Evolutionary conservation across 2,888 invertebrate genomes (phyloP), one percentile per base, ranked within the genome.

Genomic region (Oscheius onirici): DNA sequence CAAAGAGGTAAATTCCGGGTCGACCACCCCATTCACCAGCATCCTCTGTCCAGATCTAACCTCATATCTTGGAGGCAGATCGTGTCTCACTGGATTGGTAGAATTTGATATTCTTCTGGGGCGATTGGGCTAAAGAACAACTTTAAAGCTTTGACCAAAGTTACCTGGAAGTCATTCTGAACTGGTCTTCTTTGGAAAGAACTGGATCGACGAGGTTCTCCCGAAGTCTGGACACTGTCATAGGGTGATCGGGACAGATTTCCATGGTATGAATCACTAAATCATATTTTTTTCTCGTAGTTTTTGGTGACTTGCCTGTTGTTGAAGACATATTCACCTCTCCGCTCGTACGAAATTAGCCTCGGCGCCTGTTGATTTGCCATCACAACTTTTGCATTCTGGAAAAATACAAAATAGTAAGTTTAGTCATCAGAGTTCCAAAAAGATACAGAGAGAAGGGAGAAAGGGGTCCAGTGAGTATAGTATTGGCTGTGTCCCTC

Each of bases 321-420:
- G 26, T 63, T 49, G 26, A 49, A 28, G 63, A 49, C 49, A 28
- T 63, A 49, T 49, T 63, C 63, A 20, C 46, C 46, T 28, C 63
- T 24, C 34, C 63, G 24, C 26, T 63, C 63, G 34, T 63, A 63
- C 13, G 63, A 63, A 63, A 63, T 26, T 22, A 63, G 34, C 26
- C 34, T 22, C 13, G 63, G 63, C 49, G 34, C 34, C 34, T 46
- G 63, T 17, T 63, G 46, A 24, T 63, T 49, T n/a, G 63, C 49
- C 63, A 63, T 63, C 34, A 63, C 24, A 44, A 15, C 13, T 22
- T 26, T 11, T 17, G 44, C 63, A 26, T 49, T 15, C 63, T 63
- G 22, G 3, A 58, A 58, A 17, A 41, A 58, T 11, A 3, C 17
- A 57, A 57, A n/a, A n/a, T n/a, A n/a, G n/a, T n/a, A n/a, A n/a